These are phyloP conservation scores for Python bivittatus DNA, from an alignment of 2,113 vertebrate species.

Conservation along the genomic window DNA sequence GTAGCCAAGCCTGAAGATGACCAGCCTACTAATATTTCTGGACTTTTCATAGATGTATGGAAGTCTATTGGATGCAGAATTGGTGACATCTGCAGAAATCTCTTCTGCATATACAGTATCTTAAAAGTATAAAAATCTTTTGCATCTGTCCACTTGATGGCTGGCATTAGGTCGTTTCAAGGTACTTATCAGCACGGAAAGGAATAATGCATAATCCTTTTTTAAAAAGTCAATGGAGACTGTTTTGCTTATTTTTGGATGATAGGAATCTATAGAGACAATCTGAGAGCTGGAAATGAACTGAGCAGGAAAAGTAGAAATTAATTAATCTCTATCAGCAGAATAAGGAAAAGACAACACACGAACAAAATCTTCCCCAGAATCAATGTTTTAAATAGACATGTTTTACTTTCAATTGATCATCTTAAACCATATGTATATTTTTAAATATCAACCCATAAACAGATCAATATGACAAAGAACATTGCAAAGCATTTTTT, in stretches of 20 bases:
- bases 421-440: constrained; percentile 57
- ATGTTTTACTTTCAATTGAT: constrained; percentile 54
- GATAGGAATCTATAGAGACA: constrained; percentile 3
- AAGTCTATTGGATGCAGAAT: too few species aligned
- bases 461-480: constrained; percentile 66
- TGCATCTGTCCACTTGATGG: neutral
- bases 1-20: too few species aligned
- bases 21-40: too few species aligned
- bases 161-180: neutral
- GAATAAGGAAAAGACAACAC: constrained; percentile 28
- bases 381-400: constrained; percentile 59
- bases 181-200: neutral
- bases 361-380: constrained; percentile 46
- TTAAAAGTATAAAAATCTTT: neutral
- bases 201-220: neutral
- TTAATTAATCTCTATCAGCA: constrained; percentile 28
- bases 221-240: neutral
- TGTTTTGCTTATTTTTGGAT: neutral
- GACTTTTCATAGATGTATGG: too few species aligned
- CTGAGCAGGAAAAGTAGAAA: neutral
- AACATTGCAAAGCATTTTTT: constrained; percentile 38
- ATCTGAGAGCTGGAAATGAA: neutral
- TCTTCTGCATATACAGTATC: neutral
- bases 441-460: constrained; percentile 42
- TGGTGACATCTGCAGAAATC: neutral